Percentiles rank a stretch among this genome's conserved stretches.
phyloP scores from a whole-genome alignment of 2,888 invertebrate genomes.

The Helobdella robusta region DNA sequence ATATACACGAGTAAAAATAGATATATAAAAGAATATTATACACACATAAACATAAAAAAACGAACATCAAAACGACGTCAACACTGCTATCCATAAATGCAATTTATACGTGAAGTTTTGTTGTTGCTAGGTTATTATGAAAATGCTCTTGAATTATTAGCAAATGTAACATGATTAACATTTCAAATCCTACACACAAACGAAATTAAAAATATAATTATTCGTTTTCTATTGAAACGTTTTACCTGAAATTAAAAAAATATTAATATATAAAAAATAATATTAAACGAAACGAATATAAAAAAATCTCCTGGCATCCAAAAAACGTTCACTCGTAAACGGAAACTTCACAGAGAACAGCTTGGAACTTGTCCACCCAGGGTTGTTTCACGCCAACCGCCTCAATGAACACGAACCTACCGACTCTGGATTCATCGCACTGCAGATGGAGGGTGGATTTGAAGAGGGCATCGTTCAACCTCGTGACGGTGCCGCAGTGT shows the following conservation, averaged over 20 bases:
- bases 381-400: conserved; percentile 23
- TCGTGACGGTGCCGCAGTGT: conserved; percentile 12
- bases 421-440: conserved; percentile 13
- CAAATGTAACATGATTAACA: too few species aligned
- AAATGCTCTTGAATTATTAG: too few species aligned
- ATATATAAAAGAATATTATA: too few species aligned
- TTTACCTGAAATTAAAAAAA: not conserved
- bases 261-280: not conserved
- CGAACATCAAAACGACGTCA: too few species aligned
- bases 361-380: conserved; percentile 21
- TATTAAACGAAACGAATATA: not conserved
- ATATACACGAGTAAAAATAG: too few species aligned
- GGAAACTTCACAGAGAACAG: conserved; percentile 20
- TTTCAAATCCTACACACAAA: too few species aligned
- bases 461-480: conserved; percentile 20
- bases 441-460: conserved; percentile 18
- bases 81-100: too few species aligned
- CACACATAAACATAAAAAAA: too few species aligned
- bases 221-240: not conserved
- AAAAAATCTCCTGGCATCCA: too few species aligned
- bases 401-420: conserved; percentile 18
- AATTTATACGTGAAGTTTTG: too few species aligned
- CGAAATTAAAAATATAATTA: too few species aligned
- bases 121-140: too few species aligned
- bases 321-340: conserved; percentile 17